phyloP scores from a whole-genome alignment of 2,888 invertebrate species.

The Nesidiocoris tenuis region DNA sequence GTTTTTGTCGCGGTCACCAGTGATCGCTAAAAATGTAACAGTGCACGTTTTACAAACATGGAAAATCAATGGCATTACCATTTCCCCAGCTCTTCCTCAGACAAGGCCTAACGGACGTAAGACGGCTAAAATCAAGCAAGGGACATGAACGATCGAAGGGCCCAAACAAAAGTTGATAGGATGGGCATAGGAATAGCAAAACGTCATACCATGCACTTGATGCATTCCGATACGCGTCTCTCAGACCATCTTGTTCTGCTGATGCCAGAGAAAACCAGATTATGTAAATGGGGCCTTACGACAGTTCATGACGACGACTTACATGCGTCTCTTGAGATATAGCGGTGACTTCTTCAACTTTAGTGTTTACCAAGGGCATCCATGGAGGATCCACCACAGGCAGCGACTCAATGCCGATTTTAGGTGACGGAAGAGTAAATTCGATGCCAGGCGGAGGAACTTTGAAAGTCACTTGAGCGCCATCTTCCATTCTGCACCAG shows the following conservation, averaged over 20 bases:
- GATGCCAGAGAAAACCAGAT: too few species aligned
- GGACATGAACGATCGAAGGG: too few species aligned
- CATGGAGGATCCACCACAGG: slow-evolving; percentile 98
- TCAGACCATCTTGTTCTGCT: too few species aligned
- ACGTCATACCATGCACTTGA: too few species aligned
- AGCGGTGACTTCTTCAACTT: slow-evolving; percentile 93
- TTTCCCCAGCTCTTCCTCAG: too few species aligned
- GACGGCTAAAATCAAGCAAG: too few species aligned
- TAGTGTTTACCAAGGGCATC: slow-evolving; percentile 96
- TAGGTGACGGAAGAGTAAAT: slow-evolving; percentile 97
- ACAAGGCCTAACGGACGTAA: too few species aligned
- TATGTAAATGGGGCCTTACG: not conserved
- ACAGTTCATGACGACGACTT: slow-evolving; percentile 54
- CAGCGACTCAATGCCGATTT: slow-evolving; percentile 92
- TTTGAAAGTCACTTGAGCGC: slow-evolving; percentile 92
- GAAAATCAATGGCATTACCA: too few species aligned
- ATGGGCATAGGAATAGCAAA: too few species aligned
- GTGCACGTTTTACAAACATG: too few species aligned
- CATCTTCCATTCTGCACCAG: slow-evolving; percentile 99
- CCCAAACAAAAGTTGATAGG: too few species aligned
- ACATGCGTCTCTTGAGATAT: slow-evolving; percentile 96
- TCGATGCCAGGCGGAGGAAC: slow-evolving; percentile 99
- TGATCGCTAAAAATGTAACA: slow-evolving; percentile 68
- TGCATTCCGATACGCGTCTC: too few species aligned
- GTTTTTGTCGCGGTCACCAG: slow-evolving; percentile 98